Evolutionary conservation across 1,140 invertebrate genomes (phyloP).

Genomic region (Atta texana): DNA sequence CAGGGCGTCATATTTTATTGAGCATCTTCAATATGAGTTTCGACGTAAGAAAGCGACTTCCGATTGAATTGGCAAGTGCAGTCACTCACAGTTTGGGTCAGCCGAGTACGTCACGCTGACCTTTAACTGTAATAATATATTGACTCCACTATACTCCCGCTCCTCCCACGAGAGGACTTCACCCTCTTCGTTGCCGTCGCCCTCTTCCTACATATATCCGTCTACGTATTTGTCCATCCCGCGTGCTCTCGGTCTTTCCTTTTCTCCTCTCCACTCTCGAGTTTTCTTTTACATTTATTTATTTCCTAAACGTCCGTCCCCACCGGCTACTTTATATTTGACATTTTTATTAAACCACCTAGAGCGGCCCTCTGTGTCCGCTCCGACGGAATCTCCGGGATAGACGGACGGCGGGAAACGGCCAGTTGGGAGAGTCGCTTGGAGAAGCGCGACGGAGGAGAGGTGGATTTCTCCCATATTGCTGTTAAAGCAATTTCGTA

Average conservation of each 20-base stretch:
- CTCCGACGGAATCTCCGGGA: constrained; percentile 68
- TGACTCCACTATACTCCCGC: constrained; percentile 66
- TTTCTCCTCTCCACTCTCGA: background rate
- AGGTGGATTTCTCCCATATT: constrained; percentile 73
- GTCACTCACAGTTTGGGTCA: constrained; percentile 51
- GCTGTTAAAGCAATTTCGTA: constrained; percentile 82
- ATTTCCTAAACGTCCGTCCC: constrained; percentile 84
- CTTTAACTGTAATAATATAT: constrained; percentile 80
- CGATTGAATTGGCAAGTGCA: constrained; percentile 62
- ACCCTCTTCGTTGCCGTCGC: background rate
- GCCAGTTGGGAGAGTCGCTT: constrained; percentile 12
- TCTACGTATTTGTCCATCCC: constrained; percentile 37
- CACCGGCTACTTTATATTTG: constrained; percentile 86
- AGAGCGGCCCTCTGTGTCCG: constrained; percentile 63
- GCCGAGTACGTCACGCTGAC: constrained; percentile 47
- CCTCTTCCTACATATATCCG: constrained; percentile 3
- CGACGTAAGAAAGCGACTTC: constrained; percentile 26
- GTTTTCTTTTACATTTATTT: constrained; percentile 84
- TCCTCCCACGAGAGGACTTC: constrained; percentile 30
- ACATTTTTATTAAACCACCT: constrained; percentile 86
- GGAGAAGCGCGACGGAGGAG: constrained; percentile 16
- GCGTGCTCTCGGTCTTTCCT: constrained; percentile 20
- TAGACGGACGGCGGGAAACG: constrained; percentile 49
- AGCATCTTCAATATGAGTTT: constrained; percentile 49
- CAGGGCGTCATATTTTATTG: constrained; percentile 53